Evolutionary conservation across 2,888 invertebrate species (phyloP).

Genomic region (Hypercompe scribonia): DNA sequence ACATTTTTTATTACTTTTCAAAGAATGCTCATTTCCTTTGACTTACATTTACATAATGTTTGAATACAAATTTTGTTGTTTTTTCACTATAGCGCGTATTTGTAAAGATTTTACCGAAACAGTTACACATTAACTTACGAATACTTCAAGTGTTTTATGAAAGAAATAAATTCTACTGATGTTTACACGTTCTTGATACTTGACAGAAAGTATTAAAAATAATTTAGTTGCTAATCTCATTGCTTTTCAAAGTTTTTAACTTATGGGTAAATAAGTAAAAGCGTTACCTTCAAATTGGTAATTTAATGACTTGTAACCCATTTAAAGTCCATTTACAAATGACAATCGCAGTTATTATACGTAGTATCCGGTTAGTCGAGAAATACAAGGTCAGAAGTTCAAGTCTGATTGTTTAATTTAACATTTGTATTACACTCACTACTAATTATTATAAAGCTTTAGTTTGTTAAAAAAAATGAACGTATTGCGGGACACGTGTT

Average conservation of each 20-base stretch:
- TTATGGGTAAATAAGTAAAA: not conserved
- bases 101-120: not conserved
- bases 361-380: not conserved
- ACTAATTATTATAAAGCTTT: not conserved
- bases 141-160: not conserved
- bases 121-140: not conserved
- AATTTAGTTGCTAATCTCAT: not conserved
- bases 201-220: not conserved
- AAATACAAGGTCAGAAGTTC: slow-evolving; percentile 10
- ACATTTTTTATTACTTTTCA: not conserved
- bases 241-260: not conserved
- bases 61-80: not conserved
- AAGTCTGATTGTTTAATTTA: slow-evolving; percentile 2
- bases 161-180: not conserved
- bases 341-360: not conserved
- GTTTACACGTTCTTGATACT: too few species aligned
- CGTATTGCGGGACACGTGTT: too few species aligned
- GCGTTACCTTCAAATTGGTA: not conserved
- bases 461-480: not conserved
- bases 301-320: not conserved
- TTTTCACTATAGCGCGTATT: not conserved
- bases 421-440: not conserved
- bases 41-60: not conserved
- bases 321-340: slow-evolving; percentile 5
- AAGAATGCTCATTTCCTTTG: not conserved